Evolutionary conservation across 1,140 invertebrate genomes (phyloP), one percentile per base, ranked within the genome.

Genomic region (Cyclargus thomasi): DNA sequence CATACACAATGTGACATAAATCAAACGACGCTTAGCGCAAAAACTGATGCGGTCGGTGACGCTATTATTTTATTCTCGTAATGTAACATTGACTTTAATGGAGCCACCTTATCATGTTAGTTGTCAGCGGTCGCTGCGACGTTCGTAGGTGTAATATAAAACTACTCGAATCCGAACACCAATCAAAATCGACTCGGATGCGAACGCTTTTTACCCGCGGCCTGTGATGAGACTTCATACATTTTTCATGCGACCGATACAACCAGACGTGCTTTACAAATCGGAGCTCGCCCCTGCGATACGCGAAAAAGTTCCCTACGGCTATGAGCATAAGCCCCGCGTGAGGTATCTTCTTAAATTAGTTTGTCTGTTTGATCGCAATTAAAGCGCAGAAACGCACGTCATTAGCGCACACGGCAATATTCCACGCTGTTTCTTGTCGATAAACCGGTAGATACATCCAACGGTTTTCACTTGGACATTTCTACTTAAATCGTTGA

Each of bases 321-420:
- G 2, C 7, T 1, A 65, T 53, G 2, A 3, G 7, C 18, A 71
- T 74, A 64, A 64, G 70, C 55, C 22, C 62, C n/a, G 14, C n/a
- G 4, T 63, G 29, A 18, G 18, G 18, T 70, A 69, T 65, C 22
- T 55, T 53, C 18, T 35, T 78, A 75, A 70, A 67, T 75, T 75
- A 73, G 83, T 83, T 79, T 81, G 76, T 80, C 74, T 78, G 80
- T 82, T 82, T 79, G 83, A 82, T 80, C 76, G 81, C 85, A 88
- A 88, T 88, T 88, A 88, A 85, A 88, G 85, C 81, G 82, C 82
- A 88, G 81, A 84, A 88, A 82, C 79, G 82, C 80, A 82, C 77
- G 75, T 86, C 85, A 88, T 86, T 88, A 86, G 79, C 78, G 80
- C 79, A 80, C 74, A 85, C 77, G 85, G 82, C 78, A 85, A 88